A percentile compares a stretch with the other conserved stretches of the same genome.
These are phyloP conservation scores for Clupea harengus DNA, from an alignment of 2,113 vertebrate genomes.

Conservation along the genomic window DNA sequence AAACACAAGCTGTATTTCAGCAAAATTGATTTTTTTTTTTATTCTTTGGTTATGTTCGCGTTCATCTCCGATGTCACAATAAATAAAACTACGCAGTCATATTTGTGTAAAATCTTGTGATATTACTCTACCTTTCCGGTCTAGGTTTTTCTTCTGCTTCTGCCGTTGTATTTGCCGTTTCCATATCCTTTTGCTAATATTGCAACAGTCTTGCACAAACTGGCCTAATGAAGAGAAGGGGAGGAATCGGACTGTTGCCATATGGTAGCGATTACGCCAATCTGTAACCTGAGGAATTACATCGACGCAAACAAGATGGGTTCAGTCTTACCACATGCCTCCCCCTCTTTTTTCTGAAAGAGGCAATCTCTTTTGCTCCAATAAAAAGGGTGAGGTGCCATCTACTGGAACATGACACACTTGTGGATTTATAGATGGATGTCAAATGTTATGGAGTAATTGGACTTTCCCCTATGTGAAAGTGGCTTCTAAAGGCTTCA, in stretches of 20 bases:
- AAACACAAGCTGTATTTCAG: too few species aligned
- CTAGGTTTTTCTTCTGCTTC: too few species aligned
- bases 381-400: not conserved
- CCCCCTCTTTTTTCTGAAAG: not conserved
- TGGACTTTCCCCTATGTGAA: too few species aligned
- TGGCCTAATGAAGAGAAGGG: conserved; percentile 18
- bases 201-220: conserved; percentile 42
- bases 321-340: conserved; percentile 33
- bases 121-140: too few species aligned
- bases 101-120: too few species aligned
- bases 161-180: too few species aligned
- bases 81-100: too few species aligned
- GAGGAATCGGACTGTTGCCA: conserved; percentile 41
- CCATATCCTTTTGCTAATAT: conserved; percentile 21
- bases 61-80: too few species aligned
- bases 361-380: not conserved
- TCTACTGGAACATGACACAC: not conserved
- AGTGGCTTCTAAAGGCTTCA: too few species aligned
- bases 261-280: conserved; percentile 50
- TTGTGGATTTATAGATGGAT: not conserved
- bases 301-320: conserved; percentile 23
- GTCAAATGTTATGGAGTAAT: not conserved
- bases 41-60: too few species aligned
- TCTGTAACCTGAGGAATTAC: conserved; percentile 29
- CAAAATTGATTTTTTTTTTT: too few species aligned